A percentile compares a stretch with the other conserved stretches of the same genome.
Evolutionary conservation across 2,797 vertebrate genomes (phyloP).

Genomic region (Neomorphus geoffroyi): DNA sequence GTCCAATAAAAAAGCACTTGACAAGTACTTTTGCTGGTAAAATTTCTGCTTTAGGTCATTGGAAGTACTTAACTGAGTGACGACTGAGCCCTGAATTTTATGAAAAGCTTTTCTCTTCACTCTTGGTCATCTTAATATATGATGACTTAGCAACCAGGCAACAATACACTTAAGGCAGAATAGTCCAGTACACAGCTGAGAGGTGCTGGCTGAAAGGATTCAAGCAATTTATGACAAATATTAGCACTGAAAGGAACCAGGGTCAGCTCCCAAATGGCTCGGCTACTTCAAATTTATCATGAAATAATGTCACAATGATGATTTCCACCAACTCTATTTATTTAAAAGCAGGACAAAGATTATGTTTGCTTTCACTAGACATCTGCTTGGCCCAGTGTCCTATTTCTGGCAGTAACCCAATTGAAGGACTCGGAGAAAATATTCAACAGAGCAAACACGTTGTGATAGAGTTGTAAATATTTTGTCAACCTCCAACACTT

Average conservation of each 20-base stretch:
- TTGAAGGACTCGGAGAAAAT: background rate
- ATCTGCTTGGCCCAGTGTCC: background rate
- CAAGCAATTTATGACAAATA: background rate
- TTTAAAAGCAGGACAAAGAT: background rate
- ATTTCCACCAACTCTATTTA: background rate
- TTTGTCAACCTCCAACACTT: background rate
- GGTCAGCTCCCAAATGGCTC: background rate
- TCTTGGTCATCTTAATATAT: background rate
- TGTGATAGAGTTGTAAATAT: background rate
- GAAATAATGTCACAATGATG: background rate
- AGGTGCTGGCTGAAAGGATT: background rate
- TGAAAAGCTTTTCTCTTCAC: background rate
- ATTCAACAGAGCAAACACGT: background rate
- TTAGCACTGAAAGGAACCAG: background rate
- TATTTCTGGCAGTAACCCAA: background rate
- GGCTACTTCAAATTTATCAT: background rate
- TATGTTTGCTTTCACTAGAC: background rate
- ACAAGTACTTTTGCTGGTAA: background rate
- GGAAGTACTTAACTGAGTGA: background rate
- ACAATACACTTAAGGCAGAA: background rate
- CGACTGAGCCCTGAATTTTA: background rate
- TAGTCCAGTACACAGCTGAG: background rate
- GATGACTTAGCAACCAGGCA: background rate
- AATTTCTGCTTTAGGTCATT: background rate
- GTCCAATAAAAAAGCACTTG: background rate